Evolutionary conservation across 2,888 invertebrate genomes (phyloP), one percentile per base, ranked within the genome.

Genomic region (Hydrotaea cyrtoneurina): DNA sequence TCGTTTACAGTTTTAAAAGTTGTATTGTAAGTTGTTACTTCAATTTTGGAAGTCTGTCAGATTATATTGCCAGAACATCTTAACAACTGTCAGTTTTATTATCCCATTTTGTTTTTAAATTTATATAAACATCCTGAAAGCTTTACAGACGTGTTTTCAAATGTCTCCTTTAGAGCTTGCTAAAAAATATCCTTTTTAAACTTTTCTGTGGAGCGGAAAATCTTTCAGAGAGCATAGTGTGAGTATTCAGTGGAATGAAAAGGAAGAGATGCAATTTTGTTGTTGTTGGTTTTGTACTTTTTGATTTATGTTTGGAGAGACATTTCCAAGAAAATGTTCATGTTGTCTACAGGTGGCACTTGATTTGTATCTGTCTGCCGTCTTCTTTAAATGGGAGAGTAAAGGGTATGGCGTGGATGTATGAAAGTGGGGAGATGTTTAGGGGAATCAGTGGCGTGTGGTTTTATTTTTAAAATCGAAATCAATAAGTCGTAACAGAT

Each of bases 301-400:
- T 53, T 46, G 26, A 19, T 26, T 59, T 10, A 26, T 3, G 59
- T 13, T 26, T 19, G 21, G 2, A 15, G 23, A 0, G 1, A 2
- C 1, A 23, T 21, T 57, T 2, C 17, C 15, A 53, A n/a, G 5
- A 23, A 57, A n/a, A 57, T 21, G 21, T 23, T 66, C 15, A 66
- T 19, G 66, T 43, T 69, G 79, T 53, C 83, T 83, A 83, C 83
- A 83, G 83, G 83, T 83, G 76, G 80, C 46, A 82, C 66, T 80
- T 73, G 36, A 66, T 17, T 69, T 73, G 23, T 66, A 19, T 17
- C 7, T 39, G 3, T 39, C 10, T 39, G 39, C 13, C 13, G 4
- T 3, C 10, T 39, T 66, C 21, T 19, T 43, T 1, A 36, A 17
- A 5, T 39, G 13, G 8, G 43, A 66, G 64, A 39, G 53, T 13